These are phyloP conservation scores for Odocoileus hemionus DNA, from an alignment of 2,113 vertebrate genomes.

Conservation along the genomic window DNA sequence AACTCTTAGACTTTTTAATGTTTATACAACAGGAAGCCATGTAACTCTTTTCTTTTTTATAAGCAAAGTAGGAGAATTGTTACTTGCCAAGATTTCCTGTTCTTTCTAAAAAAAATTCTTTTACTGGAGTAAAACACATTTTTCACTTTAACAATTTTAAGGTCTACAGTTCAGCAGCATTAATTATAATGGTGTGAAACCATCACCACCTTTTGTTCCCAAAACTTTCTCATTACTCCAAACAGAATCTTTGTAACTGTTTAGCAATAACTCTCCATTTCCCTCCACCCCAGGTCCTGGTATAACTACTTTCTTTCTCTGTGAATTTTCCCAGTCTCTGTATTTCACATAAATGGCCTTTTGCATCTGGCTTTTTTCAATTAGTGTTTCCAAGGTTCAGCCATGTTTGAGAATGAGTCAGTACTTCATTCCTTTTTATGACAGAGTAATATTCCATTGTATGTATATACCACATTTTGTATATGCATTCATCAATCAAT, in stretches of 20 bases:
- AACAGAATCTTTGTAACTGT: neutral
- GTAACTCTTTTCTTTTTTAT: neutral
- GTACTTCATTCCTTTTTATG: neutral
- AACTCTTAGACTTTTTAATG: neutral
- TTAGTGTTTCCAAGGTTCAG: neutral
- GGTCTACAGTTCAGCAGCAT: neutral
- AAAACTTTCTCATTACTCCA: neutral
- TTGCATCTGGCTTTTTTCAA: neutral
- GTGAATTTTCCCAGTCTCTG: neutral
- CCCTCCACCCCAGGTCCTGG: neutral
- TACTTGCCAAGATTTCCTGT: neutral
- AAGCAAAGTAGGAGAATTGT: neutral
- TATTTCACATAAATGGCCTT: neutral
- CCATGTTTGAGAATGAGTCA: neutral
- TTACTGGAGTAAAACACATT: neutral
- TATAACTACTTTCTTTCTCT: neutral
- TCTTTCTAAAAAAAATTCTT: neutral
- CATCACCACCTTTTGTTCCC: neutral
- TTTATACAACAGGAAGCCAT: neutral
- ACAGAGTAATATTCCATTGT: neutral
- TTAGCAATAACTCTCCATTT: neutral
- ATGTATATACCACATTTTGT: neutral
- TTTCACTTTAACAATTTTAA: neutral
- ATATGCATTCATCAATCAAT: neutral
- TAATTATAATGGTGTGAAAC: neutral